Percentiles rank a stretch among this genome's conserved stretches.
These are phyloP conservation scores for Halcyon chelicuti DNA, from an alignment of 2,797 vertebrate species.

Conservation along the genomic window DNA sequence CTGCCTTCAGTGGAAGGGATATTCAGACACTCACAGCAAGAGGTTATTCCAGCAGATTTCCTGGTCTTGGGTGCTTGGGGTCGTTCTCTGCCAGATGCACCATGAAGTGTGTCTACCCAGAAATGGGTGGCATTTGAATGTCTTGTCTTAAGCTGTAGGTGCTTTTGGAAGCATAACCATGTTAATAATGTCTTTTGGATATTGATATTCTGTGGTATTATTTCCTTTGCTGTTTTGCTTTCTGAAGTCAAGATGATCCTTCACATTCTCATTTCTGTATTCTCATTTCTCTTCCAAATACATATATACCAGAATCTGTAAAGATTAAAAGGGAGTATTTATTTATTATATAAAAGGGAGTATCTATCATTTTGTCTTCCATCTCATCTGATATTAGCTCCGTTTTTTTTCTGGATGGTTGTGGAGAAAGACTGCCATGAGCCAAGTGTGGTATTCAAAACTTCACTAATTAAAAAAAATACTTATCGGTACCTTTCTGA, in stretches of 20 bases:
- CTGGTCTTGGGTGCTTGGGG: not conserved
- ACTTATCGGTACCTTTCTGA: not conserved
- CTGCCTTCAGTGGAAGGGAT: not conserved
- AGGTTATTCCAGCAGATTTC: not conserved
- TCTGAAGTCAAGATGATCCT: not conserved
- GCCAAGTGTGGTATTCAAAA: not conserved
- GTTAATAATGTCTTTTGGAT: not conserved
- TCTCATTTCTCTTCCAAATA: not conserved
- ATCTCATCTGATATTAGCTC: not conserved
- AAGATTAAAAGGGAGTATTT: too few species aligned
- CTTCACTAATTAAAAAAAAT: not conserved
- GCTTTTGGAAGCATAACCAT: not conserved
- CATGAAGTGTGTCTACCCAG: not conserved
- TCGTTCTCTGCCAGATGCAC: not conserved
- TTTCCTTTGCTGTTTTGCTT: not conserved
- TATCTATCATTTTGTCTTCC: not conserved
- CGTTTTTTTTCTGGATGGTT: not conserved
- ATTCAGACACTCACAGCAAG: not conserved
- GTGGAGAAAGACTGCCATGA: not conserved
- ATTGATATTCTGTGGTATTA: not conserved
- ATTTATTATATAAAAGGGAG: too few species aligned
- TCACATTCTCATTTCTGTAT: not conserved
- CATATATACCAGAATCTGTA: too few species aligned
- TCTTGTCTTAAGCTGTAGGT: not conserved
- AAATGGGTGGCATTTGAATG: not conserved